Evolutionary conservation across 2,797 vertebrate genomes (phyloP), one percentile per base, ranked within the genome.

Genomic region (Macropodus opercularis): DNA sequence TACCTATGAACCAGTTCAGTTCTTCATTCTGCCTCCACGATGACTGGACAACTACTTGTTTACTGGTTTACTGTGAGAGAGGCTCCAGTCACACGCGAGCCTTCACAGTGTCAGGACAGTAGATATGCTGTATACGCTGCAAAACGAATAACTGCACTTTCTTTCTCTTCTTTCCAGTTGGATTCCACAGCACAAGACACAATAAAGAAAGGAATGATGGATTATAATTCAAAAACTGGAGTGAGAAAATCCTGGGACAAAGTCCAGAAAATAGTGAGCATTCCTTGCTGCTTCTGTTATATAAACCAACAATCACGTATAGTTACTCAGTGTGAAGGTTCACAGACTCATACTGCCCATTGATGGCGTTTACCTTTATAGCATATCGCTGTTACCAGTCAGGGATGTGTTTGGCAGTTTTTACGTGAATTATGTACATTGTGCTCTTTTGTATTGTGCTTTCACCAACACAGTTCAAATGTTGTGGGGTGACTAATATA

Each of bases 231-330:
- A 6, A 81, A 93, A 5, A n/a, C 58, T 5, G 77, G 61, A 6
- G 75, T 93, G 22, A 49, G 51, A 42, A 70, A 71, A 21, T 92
- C 93, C 36, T 93, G 92, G 92, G 90, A 94, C 77, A 92, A 83
- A 31, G 89, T 93, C 51, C 93, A 94, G 77, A 88, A 72, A 75
- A 93, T 91, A 80, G 93, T 94, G 59, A 89, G 85, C 5, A 39
- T 17, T 44, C 13, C 13, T 47, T 6, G 2, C 19, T 21, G 10
- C 8, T 18, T 36, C n/a, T 32, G 2, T 32, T 32, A n/a, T n/a
- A n/a, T n/a, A n/a, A n/a, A n/a, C n/a, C n/a, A n/a, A n/a, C n/a
- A n/a, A n/a, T n/a, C n/a, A n/a, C n/a, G n/a, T n/a, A n/a, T n/a
- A n/a, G n/a, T n/a, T n/a, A n/a, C n/a, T n/a, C n/a, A n/a, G 13